Evolutionary conservation across 2,888 invertebrate species (phyloP), one percentile per base, ranked within the genome.

Genomic region (Hermaeophaga mercurialis): DNA sequence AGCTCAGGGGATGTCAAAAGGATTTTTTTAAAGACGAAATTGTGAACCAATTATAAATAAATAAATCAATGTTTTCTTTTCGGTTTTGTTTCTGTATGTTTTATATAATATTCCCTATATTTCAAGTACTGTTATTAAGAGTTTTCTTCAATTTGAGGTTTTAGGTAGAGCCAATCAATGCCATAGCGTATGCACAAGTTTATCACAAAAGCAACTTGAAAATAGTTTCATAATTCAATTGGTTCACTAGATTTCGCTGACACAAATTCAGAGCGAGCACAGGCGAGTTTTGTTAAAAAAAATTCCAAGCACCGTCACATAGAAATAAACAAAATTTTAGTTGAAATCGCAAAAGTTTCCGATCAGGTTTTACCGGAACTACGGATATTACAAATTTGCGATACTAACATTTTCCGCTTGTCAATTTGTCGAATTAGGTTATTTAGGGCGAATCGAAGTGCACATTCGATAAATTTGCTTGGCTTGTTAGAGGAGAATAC

Each of bases 151-250:
- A n/a, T n/a, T n/a, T n/a, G n/a, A n/a, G n/a, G n/a, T n/a, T n/a
- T n/a, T n/a, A n/a, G n/a, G n/a, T n/a, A n/a, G n/a, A n/a, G n/a
- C n/a, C n/a, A n/a, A n/a, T n/a, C n/a, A n/a, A n/a, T n/a, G n/a
- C n/a, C n/a, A n/a, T n/a, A 5, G 33, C 33, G 18, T 33, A 45
- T 15, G 31, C 12, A 15, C 14, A 43, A n/a, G 15, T 26, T 9
- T 1, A 12, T 47, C 11, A 34, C 34, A 22, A 34, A 46, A 34
- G 46, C 34, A 7, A 47, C 28, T 47, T 47, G 17, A 47, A 47
- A 47, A 47, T 19, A 47, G 47, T 50, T 50, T 50, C 50, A 50
- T 50, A 50, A 50, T 41, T 50, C 50, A 41, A 50, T 50, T 39
- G 26, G 31, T 26, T 31, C 31, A 38, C 28, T 49, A 33, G 8